phyloP scores from a whole-genome alignment of 2,888 invertebrate genomes.

The Cataglyphis albicans region DNA sequence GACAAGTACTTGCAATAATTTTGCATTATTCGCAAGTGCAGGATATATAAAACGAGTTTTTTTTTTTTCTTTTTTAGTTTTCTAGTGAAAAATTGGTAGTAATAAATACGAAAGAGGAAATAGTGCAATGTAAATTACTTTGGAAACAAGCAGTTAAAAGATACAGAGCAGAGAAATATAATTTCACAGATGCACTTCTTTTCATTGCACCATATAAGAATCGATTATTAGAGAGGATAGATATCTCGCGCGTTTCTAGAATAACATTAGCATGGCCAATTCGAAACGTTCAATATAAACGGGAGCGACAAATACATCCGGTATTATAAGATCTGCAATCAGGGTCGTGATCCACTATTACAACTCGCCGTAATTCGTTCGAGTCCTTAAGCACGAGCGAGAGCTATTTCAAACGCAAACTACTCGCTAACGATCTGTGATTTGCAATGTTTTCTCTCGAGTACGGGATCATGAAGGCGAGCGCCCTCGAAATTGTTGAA shows the following conservation, averaged over 20 bases:
- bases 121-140: conserved; percentile 27
- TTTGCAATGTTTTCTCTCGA: conserved; percentile 35
- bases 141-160: conserved; percentile 20
- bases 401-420: conserved; percentile 21
- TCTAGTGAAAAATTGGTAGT: conserved; percentile 49
- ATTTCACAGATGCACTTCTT: conserved; percentile 51
- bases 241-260: conserved; percentile 11
- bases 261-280: background rate
- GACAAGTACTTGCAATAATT: background rate
- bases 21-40: background rate
- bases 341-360: conserved; percentile 36
- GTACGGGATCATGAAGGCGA: conserved; percentile 31
- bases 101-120: conserved; percentile 37
- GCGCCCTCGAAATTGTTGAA: conserved; percentile 40
- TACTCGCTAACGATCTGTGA: conserved; percentile 43
- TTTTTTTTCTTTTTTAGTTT: background rate
- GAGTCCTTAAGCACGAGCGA: conserved; percentile 26
- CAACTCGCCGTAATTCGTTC: conserved; percentile 18
- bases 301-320: conserved; percentile 39
- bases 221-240: background rate
- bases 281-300: conserved; percentile 15
- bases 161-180: conserved; percentile 35
- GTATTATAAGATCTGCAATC: conserved; percentile 24
- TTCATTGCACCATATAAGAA: background rate
- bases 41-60: background rate